Base-by-base conservation (phyloP, 23 tunicate species). In the Trididemnum clinides region DNA sequence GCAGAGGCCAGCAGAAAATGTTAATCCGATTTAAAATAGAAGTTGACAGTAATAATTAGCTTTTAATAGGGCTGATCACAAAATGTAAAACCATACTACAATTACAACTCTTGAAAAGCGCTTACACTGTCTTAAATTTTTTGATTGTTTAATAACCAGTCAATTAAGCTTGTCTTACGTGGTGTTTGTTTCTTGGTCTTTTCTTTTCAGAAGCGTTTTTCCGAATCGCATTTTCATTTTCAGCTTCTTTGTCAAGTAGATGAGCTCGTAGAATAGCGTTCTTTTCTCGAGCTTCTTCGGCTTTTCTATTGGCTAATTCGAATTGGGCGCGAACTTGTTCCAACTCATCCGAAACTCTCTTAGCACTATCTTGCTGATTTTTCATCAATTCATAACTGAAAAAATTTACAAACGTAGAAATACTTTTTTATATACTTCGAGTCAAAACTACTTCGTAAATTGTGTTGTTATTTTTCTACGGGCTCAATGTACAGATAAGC, bases 231-330 rank as follows among this genome's bases (percentile, higher is more conserved):
- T 87, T 78, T 51, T 79, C 72, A 27, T 78, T 64, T n/a, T 80
- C 85, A 25, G 66, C 72, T 34, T 87, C 81, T 57, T 71, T 79
- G 85, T 89, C 94, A 5, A 77, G 62, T 26, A 89, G 85, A 77
- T 89, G 94, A 28, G 94, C 94, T 66, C 71, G 57, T 15, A 89
- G 85, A 5, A 89, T 50, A 32, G 94, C 85, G 65, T 77, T 89
- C 28, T 72, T 57, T 28, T 89, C 94, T 50, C 57, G 39, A 5
- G 85, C 94, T 64, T 89, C 94, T 77, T 89, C 94, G 19, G 88
- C 88, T 51, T 89, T 89, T 33, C 88, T 77, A 64, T 81, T 84
- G 59, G 94, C 88, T 29, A 51, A 31, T 39, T 84, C 88, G 2
- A 87, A 64, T 77, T 84, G 80, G 15, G 57, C 80, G 37, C 86